Percentiles rank a stretch among this genome's conserved stretches.
Evolutionary conservation across 1,140 invertebrate species (phyloP).

Genomic region (Pogonus chalceus): DNA sequence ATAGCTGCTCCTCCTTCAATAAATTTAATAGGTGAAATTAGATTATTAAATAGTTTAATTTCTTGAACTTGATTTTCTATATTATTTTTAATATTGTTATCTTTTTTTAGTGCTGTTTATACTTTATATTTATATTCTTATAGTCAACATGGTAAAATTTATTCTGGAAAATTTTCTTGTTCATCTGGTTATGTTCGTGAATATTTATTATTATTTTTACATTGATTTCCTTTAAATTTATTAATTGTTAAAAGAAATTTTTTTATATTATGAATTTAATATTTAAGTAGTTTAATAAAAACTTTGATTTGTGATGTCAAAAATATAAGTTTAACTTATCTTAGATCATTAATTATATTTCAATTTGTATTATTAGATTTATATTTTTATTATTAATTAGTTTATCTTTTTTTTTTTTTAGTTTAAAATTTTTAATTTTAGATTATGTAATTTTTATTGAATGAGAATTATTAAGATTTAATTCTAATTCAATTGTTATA

Average conservation of each 20-base stretch:
- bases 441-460: slow-evolving; percentile 40
- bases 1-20: slow-evolving; percentile 37
- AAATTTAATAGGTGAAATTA: slow-evolving; percentile 46
- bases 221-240: slow-evolving; percentile 50
- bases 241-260: slow-evolving; percentile 43
- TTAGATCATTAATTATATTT: slow-evolving; percentile 36
- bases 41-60: slow-evolving; percentile 45
- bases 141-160: slow-evolving; percentile 43
- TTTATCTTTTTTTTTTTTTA: slow-evolving; percentile 33
- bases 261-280: slow-evolving; percentile 39
- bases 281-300: slow-evolving; percentile 50
- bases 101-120: slow-evolving; percentile 42
- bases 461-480: slow-evolving; percentile 39
- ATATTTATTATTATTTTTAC: slow-evolving; percentile 47
- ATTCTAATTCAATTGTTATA: slow-evolving; percentile 37
- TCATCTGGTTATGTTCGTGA: slow-evolving; percentile 36
- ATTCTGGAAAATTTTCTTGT: slow-evolving; percentile 35
- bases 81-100: slow-evolving; percentile 40
- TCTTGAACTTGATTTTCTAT: slow-evolving; percentile 36
- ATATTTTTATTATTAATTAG: slow-evolving; percentile 30
- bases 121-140: slow-evolving; percentile 49
- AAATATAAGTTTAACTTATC: slow-evolving; percentile 37
- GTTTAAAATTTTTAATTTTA: slow-evolving; percentile 37
- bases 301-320: slow-evolving; percentile 50
- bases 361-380: slow-evolving; percentile 34